phyloP scores from a whole-genome alignment of 1,140 invertebrate species.

The Drosophila burlai region DNA sequence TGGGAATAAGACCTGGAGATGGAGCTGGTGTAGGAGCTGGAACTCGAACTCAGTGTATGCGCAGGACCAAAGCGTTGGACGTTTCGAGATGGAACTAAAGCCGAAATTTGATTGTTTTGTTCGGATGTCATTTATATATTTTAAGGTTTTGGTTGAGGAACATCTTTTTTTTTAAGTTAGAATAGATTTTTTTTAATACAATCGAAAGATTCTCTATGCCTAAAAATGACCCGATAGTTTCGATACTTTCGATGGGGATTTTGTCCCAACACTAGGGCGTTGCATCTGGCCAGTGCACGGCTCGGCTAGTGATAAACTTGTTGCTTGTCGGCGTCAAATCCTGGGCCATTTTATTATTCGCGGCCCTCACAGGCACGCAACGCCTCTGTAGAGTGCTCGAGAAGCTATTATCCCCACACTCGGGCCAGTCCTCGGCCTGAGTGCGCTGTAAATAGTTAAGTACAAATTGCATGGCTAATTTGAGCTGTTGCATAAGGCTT shows the following conservation, averaged over 20 bases:
- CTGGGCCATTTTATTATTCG: constrained; percentile 69
- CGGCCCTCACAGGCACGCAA: constrained; percentile 23
- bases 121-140: background rate
- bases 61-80: constrained; percentile 5
- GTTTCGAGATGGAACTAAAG: background rate
- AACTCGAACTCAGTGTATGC: background rate
- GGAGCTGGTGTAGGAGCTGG: background rate
- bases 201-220: background rate
- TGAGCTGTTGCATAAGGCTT: constrained; percentile 70
- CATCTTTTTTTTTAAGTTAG: background rate
- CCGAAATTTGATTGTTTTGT: background rate
- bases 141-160: background rate
- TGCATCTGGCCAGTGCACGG: constrained; percentile 61
- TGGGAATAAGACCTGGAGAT: background rate
- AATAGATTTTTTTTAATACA: too few species aligned
- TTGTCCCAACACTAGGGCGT: constrained; percentile 2
- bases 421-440: background rate
- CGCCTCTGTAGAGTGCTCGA: constrained; percentile 54
- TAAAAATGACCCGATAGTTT: background rate
- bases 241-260: constrained; percentile 1
- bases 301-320: constrained; percentile 76
- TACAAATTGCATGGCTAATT: constrained; percentile 83
- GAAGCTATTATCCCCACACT: constrained; percentile 37
- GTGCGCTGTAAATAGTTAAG: constrained; percentile 70
- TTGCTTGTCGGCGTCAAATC: constrained; percentile 74